Evolutionary conservation across 2,797 vertebrate genomes (phyloP).

Genomic region (Myoxocephalus aenaeus): DNA sequence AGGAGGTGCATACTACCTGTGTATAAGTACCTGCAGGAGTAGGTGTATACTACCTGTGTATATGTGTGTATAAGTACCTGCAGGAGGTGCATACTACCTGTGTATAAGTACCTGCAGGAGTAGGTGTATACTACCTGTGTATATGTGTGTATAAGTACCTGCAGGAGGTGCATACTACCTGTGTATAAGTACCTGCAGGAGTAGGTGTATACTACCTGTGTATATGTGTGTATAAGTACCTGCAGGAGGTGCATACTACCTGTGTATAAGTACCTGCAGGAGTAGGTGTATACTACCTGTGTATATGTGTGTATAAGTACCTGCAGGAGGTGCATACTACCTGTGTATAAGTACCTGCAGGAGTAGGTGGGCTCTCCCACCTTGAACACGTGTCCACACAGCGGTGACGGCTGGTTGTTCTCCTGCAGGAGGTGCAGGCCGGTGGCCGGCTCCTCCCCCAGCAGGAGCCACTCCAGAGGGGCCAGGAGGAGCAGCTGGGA

Average conservation of each 20-base stretch:
- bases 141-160: background rate
- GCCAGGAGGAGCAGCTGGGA: constrained; percentile 90
- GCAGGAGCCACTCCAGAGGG: constrained; percentile 95
- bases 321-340: background rate
- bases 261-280: constrained; percentile 37
- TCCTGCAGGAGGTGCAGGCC: constrained; percentile 92
- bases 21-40: constrained; percentile 92
- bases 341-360: constrained; percentile 88
- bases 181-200: constrained; percentile 34
- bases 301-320: background rate
- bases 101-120: constrained; percentile 37
- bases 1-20: background rate
- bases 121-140: background rate
- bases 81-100: no score
- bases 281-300: background rate
- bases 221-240: no score
- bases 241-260: no score
- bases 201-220: no score
- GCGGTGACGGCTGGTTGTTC: constrained; percentile 92
- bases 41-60: constrained; percentile 74
- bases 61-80: no score
- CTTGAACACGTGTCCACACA: constrained; percentile 97
- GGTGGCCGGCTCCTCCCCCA: constrained; percentile 90
- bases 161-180: no score
- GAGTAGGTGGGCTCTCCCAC: constrained; percentile 97